Percentiles rank a stretch among this genome's conserved stretches.
These are phyloP conservation scores for Portunus trituberculatus DNA, from an alignment of 1,140 invertebrate species.

Conservation along the genomic window DNA sequence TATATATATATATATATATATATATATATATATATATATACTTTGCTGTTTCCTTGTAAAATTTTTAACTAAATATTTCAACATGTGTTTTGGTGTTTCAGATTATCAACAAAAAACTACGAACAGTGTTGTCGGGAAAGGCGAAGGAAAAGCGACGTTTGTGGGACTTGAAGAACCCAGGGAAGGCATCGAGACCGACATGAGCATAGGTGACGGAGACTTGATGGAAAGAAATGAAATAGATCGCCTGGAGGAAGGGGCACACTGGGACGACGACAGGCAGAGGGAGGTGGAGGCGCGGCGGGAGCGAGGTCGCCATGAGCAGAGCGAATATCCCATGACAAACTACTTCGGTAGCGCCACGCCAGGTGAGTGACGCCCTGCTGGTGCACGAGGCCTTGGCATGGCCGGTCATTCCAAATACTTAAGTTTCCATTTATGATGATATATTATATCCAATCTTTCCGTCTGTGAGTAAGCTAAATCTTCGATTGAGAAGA, in stretches of 20 bases:
- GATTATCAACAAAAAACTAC: constrained; percentile 67
- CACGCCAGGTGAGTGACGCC: constrained; percentile 2
- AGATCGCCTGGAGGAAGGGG: constrained; percentile 46
- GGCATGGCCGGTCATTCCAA: not conserved
- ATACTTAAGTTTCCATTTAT: not conserved
- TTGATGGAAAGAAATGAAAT: constrained; percentile 38
- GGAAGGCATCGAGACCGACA: not conserved
- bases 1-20: too few species aligned
- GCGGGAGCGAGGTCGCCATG: constrained; percentile 42
- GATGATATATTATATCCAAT: not conserved
- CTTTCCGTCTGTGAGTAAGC: not conserved
- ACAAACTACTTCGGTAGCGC: constrained; percentile 42
- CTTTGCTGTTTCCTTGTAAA: too few species aligned
- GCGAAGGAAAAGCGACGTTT: constrained; percentile 39
- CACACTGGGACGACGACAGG: constrained; percentile 3
- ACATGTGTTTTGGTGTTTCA: not conserved
- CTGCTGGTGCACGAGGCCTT: not conserved
- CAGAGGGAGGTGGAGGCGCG: constrained; percentile 48
- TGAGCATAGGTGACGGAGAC: not conserved
- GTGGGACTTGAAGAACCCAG: not conserved
- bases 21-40: too few species aligned
- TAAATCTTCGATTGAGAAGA: not conserved
- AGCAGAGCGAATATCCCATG: constrained; percentile 39
- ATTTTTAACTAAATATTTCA: too few species aligned
- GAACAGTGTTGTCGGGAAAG: constrained; percentile 64